Base-by-base conservation (phyloP, 2,888 invertebrate species). In the Atethmia centrago region DNA sequence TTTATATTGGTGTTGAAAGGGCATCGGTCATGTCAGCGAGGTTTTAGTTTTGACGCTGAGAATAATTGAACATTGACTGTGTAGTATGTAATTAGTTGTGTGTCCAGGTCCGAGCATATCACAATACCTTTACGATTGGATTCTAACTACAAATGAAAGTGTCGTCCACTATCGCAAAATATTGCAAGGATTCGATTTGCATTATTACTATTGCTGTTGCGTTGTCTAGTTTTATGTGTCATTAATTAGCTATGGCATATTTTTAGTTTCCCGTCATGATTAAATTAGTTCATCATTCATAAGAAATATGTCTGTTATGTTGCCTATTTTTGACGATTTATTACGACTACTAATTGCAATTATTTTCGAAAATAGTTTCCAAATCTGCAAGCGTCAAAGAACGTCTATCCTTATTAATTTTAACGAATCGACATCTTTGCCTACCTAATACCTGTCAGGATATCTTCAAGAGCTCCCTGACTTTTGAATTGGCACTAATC, bases 1-100 rank as follows among this genome's bases (percentile, higher is more conserved):
- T 76, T 79, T 82, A 79, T 74, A 59, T 82, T 74, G 75, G 47
- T 21, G 28, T 66, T 66, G 68, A 71, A 71, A 69, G 55, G 28
- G 61, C 62, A 68, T 75, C 42, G 42, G 40, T 66, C 40, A 42
- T 59, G 51, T 21, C 49, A 56, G 58, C 0, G 31, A 51, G 25
- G 10, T 28, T 42, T 51, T 68, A 40, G 71, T 66, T 45, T 53
- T 45, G n/a, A 12, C 40, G n/a, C 36, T 1, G 36, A 19, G 28
- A 65, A 59, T 40, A 45, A 36, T 45, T 61, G 19, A 16, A 51
- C 21, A 45, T 42, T 58, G 3, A 28, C 21, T n/a, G 4, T 47
- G 21, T 25, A 10, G 42, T 25, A 42, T 25, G 19, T 61, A 7
- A 61, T 42, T 25, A 10, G 42, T 25, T 40, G 10, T 19, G 2